Evolutionary conservation across 2,797 vertebrate species (phyloP).

Genomic region (Oreortyx pictus): DNA sequence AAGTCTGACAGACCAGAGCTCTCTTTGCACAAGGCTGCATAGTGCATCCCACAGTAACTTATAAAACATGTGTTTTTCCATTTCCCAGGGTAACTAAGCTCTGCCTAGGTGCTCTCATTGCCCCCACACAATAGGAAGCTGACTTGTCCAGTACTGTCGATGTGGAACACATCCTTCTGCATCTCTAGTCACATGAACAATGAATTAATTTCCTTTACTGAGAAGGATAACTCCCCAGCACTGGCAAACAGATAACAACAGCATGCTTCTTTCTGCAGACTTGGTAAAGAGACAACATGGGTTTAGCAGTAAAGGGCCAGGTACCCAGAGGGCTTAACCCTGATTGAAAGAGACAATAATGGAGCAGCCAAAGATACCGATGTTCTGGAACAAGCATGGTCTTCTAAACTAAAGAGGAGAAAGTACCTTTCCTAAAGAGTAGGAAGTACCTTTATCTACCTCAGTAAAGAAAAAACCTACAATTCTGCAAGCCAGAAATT

Average conservation of each 20-base stretch:
- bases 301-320: neutral
- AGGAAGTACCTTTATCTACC: neutral
- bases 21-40: neutral
- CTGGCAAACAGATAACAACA: neutral
- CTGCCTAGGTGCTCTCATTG: neutral
- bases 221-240: neutral
- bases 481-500: neutral
- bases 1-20: neutral
- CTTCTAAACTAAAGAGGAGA: no score
- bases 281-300: neutral
- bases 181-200: neutral
- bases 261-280: neutral
- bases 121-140: neutral
- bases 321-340: neutral
- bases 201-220: neutral
- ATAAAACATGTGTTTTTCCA: rapidly evolving
- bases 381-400: no score
- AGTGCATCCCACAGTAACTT: neutral
- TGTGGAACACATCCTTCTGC: rapidly evolving
- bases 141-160: neutral
- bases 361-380: neutral
- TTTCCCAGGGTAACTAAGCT: neutral
- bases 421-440: no score
- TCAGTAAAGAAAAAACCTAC: neutral
- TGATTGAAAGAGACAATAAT: neutral